Base-by-base conservation (phyloP, 2,113 vertebrate genomes). In the Brachionichthys hirsutus region DNA sequence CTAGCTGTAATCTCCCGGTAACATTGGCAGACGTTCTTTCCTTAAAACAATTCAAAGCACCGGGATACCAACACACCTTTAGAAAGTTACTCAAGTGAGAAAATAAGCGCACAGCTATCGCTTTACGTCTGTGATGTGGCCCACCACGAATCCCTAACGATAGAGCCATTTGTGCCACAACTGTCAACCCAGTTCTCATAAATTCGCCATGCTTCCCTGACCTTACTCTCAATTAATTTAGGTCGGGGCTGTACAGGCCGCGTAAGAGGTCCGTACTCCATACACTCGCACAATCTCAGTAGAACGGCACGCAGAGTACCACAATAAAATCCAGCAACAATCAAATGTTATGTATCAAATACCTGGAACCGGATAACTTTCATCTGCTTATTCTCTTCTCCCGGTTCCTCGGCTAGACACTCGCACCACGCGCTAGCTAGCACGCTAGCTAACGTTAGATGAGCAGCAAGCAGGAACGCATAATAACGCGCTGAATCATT, bases 401-500 rank as follows among this genome's bases (percentile, higher is more conserved):
- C 72, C 6, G 72, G 19, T 55, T 75, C 65, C 48, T 50, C 50
- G 18, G 67, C 66, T 65, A 59, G 8, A 68, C 61, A 35, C 70
- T 40, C 55, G 70, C 53, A 78, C 73, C 86, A 87, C 86, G 81
- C 82, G 83, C 60, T 87, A 84, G 85, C 84, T 83, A 63, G 80
- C 75, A 18, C 11, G 77, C 84, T 84, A 87, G 78, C 87, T 34
- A 14, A 17, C 52, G 73, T 64, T 68, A 70, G 68, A 75, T 77
- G 75, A 77, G 72, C 49, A 80, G 81, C 80, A 22, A 75, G 84
- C 77, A 74, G 68, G 84, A 88, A 80, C 77, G 85, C 83, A 71
- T 46, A 88, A 87, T 84, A 89, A 90, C 77, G 79, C 86, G 90
- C 91, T 92, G 91, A 92, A 91, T 92, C 90, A 91, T 90, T 85